A percentile compares a stretch with the other conserved stretches of the same genome.
phyloP scores from a whole-genome alignment of 2,797 vertebrate species.

The Taeniopygia guttata region DNA sequence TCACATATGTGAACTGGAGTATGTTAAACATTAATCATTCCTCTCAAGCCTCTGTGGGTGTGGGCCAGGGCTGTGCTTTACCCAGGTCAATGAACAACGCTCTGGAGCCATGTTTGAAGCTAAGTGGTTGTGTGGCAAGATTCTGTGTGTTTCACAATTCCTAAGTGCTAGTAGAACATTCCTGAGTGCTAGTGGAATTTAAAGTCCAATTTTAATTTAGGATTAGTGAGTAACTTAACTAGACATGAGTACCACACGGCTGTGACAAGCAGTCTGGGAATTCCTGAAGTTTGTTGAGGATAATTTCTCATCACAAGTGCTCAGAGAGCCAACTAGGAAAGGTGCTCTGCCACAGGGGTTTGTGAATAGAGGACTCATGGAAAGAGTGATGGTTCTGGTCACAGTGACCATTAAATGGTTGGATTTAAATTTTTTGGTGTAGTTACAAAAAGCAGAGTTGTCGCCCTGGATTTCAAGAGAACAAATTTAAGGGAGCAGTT shows the following conservation, averaged over 20 bases:
- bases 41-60: neutral
- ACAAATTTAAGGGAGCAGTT: neutral
- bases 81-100: neutral
- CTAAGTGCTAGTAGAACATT: neutral
- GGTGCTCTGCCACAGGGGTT: neutral
- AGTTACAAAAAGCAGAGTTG: neutral
- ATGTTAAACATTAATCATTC: neutral
- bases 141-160: neutral
- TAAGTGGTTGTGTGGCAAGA: neutral
- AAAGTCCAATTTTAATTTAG: neutral
- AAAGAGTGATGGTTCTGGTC: neutral
- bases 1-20: neutral
- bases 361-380: neutral
- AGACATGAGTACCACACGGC: neutral
- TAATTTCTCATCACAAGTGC: neutral
- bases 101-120: neutral
- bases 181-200: neutral
- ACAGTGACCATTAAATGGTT: neutral
- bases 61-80: neutral
- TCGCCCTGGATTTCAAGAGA: neutral
- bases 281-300: neutral
- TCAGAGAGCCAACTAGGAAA: fast-evolving
- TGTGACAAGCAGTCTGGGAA: neutral
- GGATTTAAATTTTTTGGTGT: neutral
- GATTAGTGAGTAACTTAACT: neutral